Evolutionary conservation across 2,113 vertebrate genomes (phyloP).

Genomic region (Agelaius tricolor): DNA sequence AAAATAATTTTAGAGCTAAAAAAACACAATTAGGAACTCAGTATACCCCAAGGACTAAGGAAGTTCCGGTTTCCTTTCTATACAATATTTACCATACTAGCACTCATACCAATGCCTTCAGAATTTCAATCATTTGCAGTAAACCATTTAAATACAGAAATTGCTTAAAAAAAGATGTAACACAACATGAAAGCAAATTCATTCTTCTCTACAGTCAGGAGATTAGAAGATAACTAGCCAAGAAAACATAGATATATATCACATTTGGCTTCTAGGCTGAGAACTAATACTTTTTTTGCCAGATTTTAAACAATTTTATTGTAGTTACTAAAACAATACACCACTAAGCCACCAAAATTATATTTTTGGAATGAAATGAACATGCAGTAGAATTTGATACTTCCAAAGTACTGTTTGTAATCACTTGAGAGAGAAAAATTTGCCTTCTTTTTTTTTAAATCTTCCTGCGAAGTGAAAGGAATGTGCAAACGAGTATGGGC

Average conservation of each 20-base stretch:
- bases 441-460: not conserved
- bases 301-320: constrained; percentile 28
- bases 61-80: not conserved
- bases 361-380: constrained; percentile 33
- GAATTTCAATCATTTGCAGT: not conserved
- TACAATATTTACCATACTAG: not conserved
- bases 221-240: not conserved
- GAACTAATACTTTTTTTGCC: not conserved
- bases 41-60: not conserved
- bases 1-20: not conserved
- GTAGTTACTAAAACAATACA: constrained; percentile 19
- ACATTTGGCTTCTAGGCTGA: not conserved
- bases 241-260: not conserved
- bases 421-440: not conserved
- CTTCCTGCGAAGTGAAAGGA: constrained; percentile 52
- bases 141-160: not conserved
- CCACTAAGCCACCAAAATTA: constrained; percentile 19
- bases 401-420: constrained; percentile 37
- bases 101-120: not conserved
- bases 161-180: not conserved
- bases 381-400: constrained; percentile 39
- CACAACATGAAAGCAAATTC: not conserved
- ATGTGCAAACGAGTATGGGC: constrained; percentile 62
- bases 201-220: not conserved
- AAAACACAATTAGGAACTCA: not conserved